Evolutionary conservation across 2,797 vertebrate genomes (phyloP).

Genomic region (Danionella dracula): DNA sequence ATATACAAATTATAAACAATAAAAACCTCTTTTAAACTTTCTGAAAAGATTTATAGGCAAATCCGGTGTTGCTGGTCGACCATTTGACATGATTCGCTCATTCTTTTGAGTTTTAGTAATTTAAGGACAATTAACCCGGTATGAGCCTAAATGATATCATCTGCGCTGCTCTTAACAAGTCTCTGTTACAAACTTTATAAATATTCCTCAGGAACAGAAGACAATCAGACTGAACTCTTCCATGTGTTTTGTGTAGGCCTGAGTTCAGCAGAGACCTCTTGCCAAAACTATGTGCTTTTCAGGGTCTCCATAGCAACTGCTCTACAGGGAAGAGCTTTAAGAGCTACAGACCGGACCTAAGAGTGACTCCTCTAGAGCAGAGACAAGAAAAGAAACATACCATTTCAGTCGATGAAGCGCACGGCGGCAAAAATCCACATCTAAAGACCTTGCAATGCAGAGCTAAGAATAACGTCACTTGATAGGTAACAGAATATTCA

Average conservation of each 20-base stretch:
- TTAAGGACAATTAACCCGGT: too few species aligned
- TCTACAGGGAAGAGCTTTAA: background rate
- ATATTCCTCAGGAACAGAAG: background rate
- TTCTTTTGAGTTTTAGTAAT: too few species aligned
- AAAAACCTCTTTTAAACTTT: too few species aligned
- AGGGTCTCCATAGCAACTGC: background rate
- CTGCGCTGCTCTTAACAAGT: background rate
- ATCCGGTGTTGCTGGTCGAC: background rate
- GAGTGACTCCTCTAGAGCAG: background rate
- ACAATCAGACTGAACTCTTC: too few species aligned
- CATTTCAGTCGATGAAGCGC: too few species aligned
- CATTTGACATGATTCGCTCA: background rate
- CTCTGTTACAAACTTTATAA: background rate
- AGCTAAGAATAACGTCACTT: too few species aligned
- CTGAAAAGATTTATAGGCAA: background rate
- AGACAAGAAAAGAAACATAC: background rate
- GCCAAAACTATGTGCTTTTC: background rate
- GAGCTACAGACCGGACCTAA: background rate
- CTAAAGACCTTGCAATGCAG: background rate
- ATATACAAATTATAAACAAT: too few species aligned
- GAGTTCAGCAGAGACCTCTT: background rate
- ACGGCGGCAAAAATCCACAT: background rate
- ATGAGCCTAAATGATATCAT: background rate
- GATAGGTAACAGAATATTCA: too few species aligned
- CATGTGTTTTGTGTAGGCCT: background rate